These are phyloP conservation scores for Drusus annulatus DNA, from an alignment of 1,140 invertebrate genomes.

Conservation along the genomic window DNA sequence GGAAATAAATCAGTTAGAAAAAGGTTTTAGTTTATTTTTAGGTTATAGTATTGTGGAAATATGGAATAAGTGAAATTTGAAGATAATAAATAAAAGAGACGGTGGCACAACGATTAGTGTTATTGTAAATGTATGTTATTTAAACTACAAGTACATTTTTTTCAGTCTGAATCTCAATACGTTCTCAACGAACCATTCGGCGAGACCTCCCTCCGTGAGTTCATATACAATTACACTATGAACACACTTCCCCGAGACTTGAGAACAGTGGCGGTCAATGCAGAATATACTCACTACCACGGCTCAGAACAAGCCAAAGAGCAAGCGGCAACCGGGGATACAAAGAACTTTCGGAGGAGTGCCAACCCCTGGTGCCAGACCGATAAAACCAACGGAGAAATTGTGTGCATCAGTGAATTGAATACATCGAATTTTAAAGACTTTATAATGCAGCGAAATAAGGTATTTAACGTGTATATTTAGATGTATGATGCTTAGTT, in stretches of 20 bases:
- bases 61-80: no score
- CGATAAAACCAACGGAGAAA: slow-evolving; percentile 51
- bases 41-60: no score
- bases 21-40: no score
- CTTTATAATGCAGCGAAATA: slow-evolving; percentile 65
- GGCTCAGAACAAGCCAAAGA: slow-evolving; percentile 54
- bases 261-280: slow-evolving; percentile 62
- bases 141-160: slow-evolving; percentile 60
- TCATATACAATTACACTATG: slow-evolving; percentile 78
- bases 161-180: slow-evolving; percentile 80
- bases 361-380: slow-evolving; percentile 53
- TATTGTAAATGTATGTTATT: no score
- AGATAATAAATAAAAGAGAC: no score
- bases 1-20: no score
- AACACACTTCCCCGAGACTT: slow-evolving; percentile 73
- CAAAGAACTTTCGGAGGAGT: background rate
- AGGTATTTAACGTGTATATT: slow-evolving; percentile 20
- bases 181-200: slow-evolving; percentile 75
- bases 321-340: background rate
- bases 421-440: slow-evolving; percentile 70
- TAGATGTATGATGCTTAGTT: background rate
- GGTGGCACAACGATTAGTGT: no score
- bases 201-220: slow-evolving; percentile 72
- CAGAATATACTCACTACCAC: slow-evolving; percentile 67
- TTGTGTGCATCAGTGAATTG: slow-evolving; percentile 74